phyloP scores from a whole-genome alignment of 2,888 invertebrate species.

The Gandaritis pyraliata region DNA sequence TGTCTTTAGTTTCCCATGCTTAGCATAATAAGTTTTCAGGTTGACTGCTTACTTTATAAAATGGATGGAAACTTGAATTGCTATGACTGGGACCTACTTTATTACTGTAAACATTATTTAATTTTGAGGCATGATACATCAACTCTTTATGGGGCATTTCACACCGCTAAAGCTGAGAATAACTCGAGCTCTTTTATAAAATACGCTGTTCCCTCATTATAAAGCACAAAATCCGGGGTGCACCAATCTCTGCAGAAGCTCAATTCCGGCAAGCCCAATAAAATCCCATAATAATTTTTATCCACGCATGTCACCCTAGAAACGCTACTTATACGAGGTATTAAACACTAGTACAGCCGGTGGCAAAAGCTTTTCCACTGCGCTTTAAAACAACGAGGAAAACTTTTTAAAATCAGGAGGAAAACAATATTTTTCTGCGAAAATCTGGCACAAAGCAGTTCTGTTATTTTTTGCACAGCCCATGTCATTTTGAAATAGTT shows the following conservation, averaged over 20 bases:
- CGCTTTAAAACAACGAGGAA: constrained; percentile 2
- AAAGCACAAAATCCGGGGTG: constrained; percentile 14
- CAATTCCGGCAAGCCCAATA: constrained; percentile 25
- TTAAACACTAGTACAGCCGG: constrained; percentile 38
- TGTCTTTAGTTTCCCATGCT: no score
- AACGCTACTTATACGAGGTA: constrained; percentile 46
- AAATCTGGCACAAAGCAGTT: no score
- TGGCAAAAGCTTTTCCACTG: constrained; percentile 15
- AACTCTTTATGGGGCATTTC: no score
- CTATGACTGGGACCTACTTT: no score
- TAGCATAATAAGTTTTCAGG: no score
- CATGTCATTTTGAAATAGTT: no score
- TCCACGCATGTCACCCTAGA: constrained; percentile 40
- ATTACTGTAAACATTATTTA: no score
- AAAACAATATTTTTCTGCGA: background rate
- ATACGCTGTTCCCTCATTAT: constrained; percentile 7
- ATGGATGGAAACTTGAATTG: no score
- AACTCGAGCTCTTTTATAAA: background rate
- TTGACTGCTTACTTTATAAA: no score
- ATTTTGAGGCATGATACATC: no score
- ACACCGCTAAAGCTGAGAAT: background rate
- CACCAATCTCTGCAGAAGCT: constrained; percentile 23
- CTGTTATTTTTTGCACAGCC: no score
- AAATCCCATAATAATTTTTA: constrained; percentile 39
- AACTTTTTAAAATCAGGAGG: background rate